Evolutionary conservation across 2,113 vertebrate genomes (phyloP), one percentile per base, ranked within the genome.

Genomic region (Toxostoma redivivum): DNA sequence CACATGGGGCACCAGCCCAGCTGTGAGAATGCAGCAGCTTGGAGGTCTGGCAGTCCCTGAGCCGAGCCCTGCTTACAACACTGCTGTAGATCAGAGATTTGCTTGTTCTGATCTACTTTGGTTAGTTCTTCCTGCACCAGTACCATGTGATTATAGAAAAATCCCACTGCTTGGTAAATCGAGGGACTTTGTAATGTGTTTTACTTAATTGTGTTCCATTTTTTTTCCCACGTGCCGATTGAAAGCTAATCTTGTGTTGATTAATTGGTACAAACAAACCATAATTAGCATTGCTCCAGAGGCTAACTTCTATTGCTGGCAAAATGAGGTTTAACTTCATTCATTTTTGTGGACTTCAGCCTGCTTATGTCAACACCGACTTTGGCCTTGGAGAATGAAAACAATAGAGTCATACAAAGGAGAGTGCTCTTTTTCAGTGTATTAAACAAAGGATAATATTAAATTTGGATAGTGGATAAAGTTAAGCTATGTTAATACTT

Each of bases 371-470:
- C 95, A 97, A 94, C 95, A 94, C 83, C 0, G 7, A 87, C 67
- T 85, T 89, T 89, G 90, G 94, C 90, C 64, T 90, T 62, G 61
- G 61, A 90, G 81, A 93, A 93, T 80, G 79, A 97, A 96, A 97
- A 95, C 94, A 96, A 94, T 92, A 88, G 81, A 96, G 93, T 94
- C 81, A 81, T 92, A 90, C 88, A 95, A 88, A 89, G 78, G 73
- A 92, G 60, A 90, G 81, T 69, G 80, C 72, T 91, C 88, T 93
- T 95, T 94, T 92, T 81, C 86, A 95, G 72, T 90, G 81, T 88
- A 94, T 97, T 97, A 97, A 97, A 97, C 79, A 96, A 97, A 97
- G 95, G 95, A 97, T 97, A 97, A 97, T 96, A 97, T 97, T 97
- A 97, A 97, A 93, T 97, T 97, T 97, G 96, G 96, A 97, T 86